Conservation (phyloP, 1,140 invertebrate genomes). For the Diuraphis noxia region DNA sequence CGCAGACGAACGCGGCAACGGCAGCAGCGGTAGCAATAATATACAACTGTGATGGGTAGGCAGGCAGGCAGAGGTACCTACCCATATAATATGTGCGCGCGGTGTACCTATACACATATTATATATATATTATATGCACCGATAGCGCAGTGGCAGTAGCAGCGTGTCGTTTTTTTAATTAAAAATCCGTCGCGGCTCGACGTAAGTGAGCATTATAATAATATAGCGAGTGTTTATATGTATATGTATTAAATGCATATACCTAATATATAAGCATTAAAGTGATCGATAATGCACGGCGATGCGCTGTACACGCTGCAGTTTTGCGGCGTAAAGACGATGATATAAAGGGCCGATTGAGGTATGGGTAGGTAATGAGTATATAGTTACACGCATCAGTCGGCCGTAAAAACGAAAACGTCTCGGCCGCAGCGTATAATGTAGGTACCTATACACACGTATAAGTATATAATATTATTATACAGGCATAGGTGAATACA, state of each 20-base stretch:
- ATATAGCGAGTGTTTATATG: neutral
- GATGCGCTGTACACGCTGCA: neutral
- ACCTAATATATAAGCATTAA: neutral
- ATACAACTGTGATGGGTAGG: neutral
- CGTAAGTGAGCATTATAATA: slow-evolving; percentile 8
- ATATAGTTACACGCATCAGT: neutral
- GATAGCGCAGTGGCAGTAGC: neutral
- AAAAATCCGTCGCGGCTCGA: slow-evolving; percentile 17
- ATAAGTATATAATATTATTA: neutral
- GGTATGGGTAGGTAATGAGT: neutral
- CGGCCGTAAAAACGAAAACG: neutral
- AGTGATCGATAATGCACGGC: neutral
- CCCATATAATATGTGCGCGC: neutral
- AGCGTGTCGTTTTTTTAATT: slow-evolving; percentile 22
- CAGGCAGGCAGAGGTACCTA: neutral
- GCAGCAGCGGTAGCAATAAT: neutral
- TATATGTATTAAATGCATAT: neutral
- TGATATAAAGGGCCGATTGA: neutral
- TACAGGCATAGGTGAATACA: neutral
- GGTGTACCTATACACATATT: neutral
- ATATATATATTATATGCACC: neutral
- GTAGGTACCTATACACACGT: neutral
- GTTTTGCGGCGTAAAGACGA: neutral
- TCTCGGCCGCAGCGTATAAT: neutral
- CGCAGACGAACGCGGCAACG: neutral